Evolutionary conservation across 2,113 vertebrate species (phyloP).

Genomic region (Micronycteris hirsuta): DNA sequence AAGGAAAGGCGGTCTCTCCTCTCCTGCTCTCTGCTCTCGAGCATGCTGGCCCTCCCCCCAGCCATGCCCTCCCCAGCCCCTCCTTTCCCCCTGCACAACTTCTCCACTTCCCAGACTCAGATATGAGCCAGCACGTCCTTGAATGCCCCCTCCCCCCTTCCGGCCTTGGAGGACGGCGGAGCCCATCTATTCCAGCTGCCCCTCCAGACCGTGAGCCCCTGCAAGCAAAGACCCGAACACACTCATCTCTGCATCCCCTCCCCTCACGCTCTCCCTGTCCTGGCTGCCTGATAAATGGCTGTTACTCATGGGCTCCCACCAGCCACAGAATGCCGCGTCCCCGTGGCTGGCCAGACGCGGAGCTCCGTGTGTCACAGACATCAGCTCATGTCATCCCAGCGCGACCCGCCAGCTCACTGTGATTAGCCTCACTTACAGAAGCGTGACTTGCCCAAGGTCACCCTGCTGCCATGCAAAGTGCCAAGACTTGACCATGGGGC

Average conservation of each 20-base stretch:
- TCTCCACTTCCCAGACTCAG: not conserved
- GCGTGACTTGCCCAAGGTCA: constrained; percentile 35
- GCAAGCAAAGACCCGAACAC: rapidly evolving
- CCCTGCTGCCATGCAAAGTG: not conserved
- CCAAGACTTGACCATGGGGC: not conserved
- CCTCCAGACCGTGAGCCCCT: not conserved
- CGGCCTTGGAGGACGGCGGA: not conserved
- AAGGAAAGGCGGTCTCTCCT: not conserved
- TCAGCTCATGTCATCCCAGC: not conserved
- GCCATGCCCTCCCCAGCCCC: rapidly evolving
- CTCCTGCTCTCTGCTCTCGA: not conserved
- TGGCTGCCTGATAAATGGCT: not conserved
- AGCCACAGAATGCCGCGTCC: not conserved
- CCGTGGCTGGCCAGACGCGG: not conserved
- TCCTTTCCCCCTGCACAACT: not conserved
- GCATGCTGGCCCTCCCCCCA: rapidly evolving
- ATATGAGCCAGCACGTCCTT: rapidly evolving
- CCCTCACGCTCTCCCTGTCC: rapidly evolving
- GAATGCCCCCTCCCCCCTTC: not conserved
- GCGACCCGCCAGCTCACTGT: not conserved
- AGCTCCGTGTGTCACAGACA: not conserved
- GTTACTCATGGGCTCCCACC: not conserved
- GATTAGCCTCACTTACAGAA: not conserved
- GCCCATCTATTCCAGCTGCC: not conserved
- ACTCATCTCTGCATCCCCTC: rapidly evolving